Percentiles rank a stretch among this genome's conserved stretches.
Evolutionary conservation across 2,888 invertebrate species (phyloP).

Genomic region (Rhimphoctona megacephalus): DNA sequence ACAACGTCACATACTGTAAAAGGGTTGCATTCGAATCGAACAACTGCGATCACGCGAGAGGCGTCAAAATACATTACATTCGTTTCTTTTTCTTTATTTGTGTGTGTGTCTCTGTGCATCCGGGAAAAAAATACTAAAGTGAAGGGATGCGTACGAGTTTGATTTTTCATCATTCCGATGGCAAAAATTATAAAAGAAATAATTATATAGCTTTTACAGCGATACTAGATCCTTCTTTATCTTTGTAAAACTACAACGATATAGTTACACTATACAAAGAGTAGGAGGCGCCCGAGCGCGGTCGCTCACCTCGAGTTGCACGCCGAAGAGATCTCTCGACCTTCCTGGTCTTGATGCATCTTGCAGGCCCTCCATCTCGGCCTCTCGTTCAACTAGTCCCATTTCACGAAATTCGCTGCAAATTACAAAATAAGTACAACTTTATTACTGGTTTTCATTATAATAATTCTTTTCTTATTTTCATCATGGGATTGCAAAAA

Average conservation of each 20-base stretch:
- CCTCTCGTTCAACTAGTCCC: conserved; percentile 82
- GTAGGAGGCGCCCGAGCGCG: conserved; percentile 51
- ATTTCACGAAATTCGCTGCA: conserved; percentile 73
- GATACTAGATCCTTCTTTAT: conserved; percentile 1
- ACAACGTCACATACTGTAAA: conserved; percentile 21
- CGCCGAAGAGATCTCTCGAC: conserved; percentile 87
- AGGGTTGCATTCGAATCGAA: conserved; percentile 21
- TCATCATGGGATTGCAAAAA: background rate
- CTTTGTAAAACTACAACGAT: background rate
- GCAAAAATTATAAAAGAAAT: conserved; percentile 8
- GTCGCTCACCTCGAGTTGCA: conserved; percentile 87
- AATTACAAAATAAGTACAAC: conserved; percentile 55
- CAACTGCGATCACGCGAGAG: conserved; percentile 42
- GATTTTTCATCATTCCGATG: conserved; percentile 3
- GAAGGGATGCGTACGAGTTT: background rate
- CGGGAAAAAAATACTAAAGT: background rate
- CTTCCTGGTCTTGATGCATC: conserved; percentile 84
- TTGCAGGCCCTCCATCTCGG: conserved; percentile 82
- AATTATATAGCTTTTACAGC: background rate
- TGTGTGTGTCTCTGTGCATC: background rate
- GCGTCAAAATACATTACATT: conserved; percentile 37
- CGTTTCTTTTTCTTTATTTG: background rate
- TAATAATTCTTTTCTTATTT: background rate
- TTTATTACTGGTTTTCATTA: background rate
- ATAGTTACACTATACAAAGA: conserved; percentile 9